These are phyloP conservation scores for Platynereis dumerilii DNA, from an alignment of 2,888 invertebrate genomes.

Conservation along the genomic window DNA sequence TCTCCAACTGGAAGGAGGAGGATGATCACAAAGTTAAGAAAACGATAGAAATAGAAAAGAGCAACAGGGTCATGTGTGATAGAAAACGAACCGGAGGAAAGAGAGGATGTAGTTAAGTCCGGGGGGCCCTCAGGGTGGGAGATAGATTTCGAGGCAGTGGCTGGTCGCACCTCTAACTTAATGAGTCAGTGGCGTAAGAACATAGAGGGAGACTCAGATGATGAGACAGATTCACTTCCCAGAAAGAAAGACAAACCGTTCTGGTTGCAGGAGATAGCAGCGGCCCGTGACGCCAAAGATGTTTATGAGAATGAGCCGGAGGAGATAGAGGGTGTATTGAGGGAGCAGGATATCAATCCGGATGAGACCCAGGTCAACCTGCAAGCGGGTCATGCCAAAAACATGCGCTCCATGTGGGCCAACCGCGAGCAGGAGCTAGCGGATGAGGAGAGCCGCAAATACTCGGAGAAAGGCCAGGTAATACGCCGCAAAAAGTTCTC, in stretches of 20 bases:
- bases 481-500: not conserved
- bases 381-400: not conserved
- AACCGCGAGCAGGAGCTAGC: slow-evolving; percentile 11
- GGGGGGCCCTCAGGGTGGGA: not conserved
- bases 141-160: not conserved
- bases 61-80: slow-evolving; percentile 19
- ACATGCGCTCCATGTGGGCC: slow-evolving; percentile 17
- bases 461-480: slow-evolving; percentile 15
- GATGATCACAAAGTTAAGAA: slow-evolving; percentile 8
- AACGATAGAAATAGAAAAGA: slow-evolving; percentile 21
- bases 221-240: not conserved
- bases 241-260: slow-evolving; percentile 20
- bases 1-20: slow-evolving; percentile 3
- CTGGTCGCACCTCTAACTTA: not conserved
- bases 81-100: slow-evolving; percentile 27
- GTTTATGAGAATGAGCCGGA: slow-evolving; percentile 39
- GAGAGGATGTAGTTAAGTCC: slow-evolving; percentile 10
- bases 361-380: slow-evolving; percentile 12
- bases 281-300: slow-evolving; percentile 30
- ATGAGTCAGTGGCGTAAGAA: slow-evolving; percentile 5
- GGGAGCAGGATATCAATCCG: slow-evolving; percentile 28
- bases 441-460: slow-evolving; percentile 13
- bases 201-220: not conserved
- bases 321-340: slow-evolving; percentile 32
- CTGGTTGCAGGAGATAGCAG: slow-evolving; percentile 33